These are phyloP conservation scores for Lasioglossum leucozonium DNA, from an alignment of 2,888 invertebrate species.

Conservation along the genomic window DNA sequence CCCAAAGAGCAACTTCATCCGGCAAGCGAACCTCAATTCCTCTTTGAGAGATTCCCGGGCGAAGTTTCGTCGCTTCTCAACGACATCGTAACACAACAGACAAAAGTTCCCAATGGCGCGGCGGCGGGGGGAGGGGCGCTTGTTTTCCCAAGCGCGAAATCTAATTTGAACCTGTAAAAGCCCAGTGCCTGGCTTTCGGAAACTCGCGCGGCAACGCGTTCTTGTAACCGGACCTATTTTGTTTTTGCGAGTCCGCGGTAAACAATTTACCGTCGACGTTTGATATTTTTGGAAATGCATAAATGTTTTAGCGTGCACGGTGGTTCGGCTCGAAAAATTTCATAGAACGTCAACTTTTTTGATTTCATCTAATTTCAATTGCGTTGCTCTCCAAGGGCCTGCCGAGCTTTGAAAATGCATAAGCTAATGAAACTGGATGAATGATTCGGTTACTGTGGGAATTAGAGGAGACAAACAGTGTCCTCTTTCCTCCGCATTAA, in stretches of 20 bases:
- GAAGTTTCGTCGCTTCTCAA: background rate
- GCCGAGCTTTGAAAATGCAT: no score
- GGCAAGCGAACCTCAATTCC: background rate
- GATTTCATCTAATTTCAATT: no score
- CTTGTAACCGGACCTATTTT: conserved; percentile 15
- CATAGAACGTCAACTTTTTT: background rate
- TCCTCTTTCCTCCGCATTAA: conserved; percentile 21
- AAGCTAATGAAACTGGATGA: no score
- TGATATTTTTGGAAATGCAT: conserved; percentile 58
- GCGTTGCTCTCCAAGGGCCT: no score
- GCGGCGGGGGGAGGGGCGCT: background rate
- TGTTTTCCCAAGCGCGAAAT: background rate
- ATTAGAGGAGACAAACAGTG: conserved; percentile 36
- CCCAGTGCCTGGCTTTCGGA: background rate
- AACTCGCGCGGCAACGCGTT: background rate
- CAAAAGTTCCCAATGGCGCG: background rate
- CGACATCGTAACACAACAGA: background rate
- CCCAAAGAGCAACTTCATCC: background rate
- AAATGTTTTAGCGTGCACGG: conserved; percentile 26
- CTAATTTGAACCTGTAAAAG: background rate
- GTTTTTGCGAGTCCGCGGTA: conserved; percentile 32
- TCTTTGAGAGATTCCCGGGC: background rate
- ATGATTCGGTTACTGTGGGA: background rate
- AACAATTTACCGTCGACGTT: conserved; percentile 50
- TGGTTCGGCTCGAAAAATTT: background rate